Evolutionary conservation across 2,888 invertebrate species (phyloP), one percentile per base, ranked within the genome.

Genomic region (Drosophila limbata): DNA sequence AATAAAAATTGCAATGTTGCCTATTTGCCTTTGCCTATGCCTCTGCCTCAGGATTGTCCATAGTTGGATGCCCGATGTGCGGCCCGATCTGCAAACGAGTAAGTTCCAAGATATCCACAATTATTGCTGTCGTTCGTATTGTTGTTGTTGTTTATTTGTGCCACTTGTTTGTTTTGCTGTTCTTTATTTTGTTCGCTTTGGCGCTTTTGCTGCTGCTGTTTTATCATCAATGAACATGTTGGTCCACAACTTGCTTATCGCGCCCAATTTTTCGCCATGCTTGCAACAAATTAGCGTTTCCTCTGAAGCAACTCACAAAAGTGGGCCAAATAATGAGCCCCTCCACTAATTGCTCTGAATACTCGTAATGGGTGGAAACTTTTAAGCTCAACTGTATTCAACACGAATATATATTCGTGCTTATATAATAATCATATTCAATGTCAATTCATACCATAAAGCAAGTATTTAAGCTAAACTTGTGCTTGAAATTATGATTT

Each of bases 41-140:
- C 17, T 69, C 35, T 56, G 59, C 47, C 19, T 73, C 28, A 40
- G 11, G 8, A 11, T 17, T 21, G 73, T 50, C 50, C 17, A 4
- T 39, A 90, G 90, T 69, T 92, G 92, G 92, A 90, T 91, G 88
- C 92, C 92, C 73, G 92, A 92, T 83, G 85, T 92, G 70, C 90
- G 88, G 53, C 91, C 92, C 65, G 92, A 92, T 83, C 79, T 90
- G 76, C 90, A 88, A 77, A 88, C 90, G 57, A 91, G 91, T 92
- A 90, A 84, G 91, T 90, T 70, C 51, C 52, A 61, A 68, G 40
- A 65, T 59, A 13, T 28, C 57, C 48, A 61, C 56, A 55, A 45
- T 53, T 56, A 52, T 9, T n/a, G 3, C 1, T 39, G 39, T 62
- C 50, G 11, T 48, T 60, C 13, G 37, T 60, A 13, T 45, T 66